Conservation (phyloP, 2,113 vertebrate genomes). For the Numenius arquata region DNA sequence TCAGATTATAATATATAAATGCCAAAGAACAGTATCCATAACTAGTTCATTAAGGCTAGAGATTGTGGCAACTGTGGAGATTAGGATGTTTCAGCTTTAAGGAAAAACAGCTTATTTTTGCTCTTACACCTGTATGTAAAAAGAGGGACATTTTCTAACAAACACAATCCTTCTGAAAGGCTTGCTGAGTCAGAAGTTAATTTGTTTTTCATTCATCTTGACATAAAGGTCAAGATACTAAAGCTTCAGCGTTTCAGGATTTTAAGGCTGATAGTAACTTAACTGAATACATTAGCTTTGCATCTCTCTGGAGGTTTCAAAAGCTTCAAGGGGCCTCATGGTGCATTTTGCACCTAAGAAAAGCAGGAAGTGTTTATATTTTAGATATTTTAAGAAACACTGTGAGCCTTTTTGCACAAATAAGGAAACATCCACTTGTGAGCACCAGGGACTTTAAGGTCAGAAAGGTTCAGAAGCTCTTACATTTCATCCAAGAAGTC, state of each 20-base stretch:
- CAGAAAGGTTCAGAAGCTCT: background rate
- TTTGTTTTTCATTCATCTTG: conserved; percentile 23
- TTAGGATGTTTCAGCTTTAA: background rate
- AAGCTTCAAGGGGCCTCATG: background rate
- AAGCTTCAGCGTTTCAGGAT: background rate
- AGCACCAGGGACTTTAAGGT: background rate
- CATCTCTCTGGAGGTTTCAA: background rate
- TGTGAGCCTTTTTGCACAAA: background rate
- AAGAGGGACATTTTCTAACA: background rate
- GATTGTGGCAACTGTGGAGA: background rate
- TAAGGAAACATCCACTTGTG: background rate
- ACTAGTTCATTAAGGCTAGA: background rate
- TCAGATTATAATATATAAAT: background rate
- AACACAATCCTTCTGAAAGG: background rate
- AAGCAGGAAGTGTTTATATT: background rate
- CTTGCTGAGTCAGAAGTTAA: background rate
- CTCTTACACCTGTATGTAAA: background rate
- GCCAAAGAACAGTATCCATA: background rate
- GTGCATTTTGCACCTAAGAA: background rate
- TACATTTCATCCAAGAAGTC: background rate
- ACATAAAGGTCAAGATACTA: conserved; percentile 1
- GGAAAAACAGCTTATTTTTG: background rate
- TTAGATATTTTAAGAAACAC: background rate
- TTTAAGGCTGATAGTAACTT: background rate
- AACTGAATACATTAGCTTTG: background rate